Base-by-base conservation (phyloP, 2,113 vertebrate species). In the Orthonyx spaldingii region DNA sequence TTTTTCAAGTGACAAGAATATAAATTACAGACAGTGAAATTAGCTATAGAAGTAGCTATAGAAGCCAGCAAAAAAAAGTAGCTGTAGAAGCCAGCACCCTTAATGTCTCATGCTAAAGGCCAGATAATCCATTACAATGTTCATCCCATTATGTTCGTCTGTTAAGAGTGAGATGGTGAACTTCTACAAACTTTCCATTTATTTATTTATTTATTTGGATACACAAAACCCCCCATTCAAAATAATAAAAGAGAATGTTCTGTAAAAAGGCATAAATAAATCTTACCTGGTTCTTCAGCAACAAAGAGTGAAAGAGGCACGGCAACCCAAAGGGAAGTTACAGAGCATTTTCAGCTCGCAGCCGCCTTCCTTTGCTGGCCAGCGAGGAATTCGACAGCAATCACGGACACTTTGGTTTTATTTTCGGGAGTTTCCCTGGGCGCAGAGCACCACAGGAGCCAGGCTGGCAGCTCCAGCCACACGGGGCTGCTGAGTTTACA, bases 401-500 rank as follows among this genome's bases (percentile, higher is more conserved):
- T 60, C 57, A 15, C 55, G 23, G 23, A 23, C 4, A 39, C 15
- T 70, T 46, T 7, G 35, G 6, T 17, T 41, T 68, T 78, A 35
- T 82, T 90, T 74, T 90, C 26, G 17, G 53, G 35, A 35, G 49
- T 81, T 96, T 84, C 76, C 39, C 65, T 2, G 46, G 11, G 76
- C 7, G 23, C 2, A 17, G 39, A 89, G 65, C 33, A 46, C 50
- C 50, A 8, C 14, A 23, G 71, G 46, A 65, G 65, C 66, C 15
- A 87, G 85, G 53, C 47, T n/a, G 91, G 41, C 69, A 5, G 23
- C 39, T 26, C 11, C 82, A 16, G 80, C 65, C 39, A 6, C 88
- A 18, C 26, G 17, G 65, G 80, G 64, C 91, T 57, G 92, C 16
- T 97, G 82, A 92, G 98, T 98, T 98, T 97, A 97, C 96, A 3